Evolutionary conservation across 2,797 vertebrate genomes (phyloP), one percentile per base, ranked within the genome.

Genomic region (Melanotaenia parkinsoni): DNA sequence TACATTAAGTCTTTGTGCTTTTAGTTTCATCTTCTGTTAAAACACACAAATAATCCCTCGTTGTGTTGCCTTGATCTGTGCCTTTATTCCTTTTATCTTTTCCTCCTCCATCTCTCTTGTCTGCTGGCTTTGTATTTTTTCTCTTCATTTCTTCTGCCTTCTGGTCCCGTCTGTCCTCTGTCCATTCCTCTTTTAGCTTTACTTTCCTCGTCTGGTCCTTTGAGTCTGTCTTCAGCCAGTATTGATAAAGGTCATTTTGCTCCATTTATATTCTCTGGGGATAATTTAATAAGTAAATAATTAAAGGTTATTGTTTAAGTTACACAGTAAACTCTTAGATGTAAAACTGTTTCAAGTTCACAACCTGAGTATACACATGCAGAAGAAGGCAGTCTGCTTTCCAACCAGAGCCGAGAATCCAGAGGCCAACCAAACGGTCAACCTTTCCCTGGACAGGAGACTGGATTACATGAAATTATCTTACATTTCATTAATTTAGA

Each of bases 21-120:
- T 72, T 47, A 9, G 8, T 65, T 69, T 73, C n/a, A 69, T 71
- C 57, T 69, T 70, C 16, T 20, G 18, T 45, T 18, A 7, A 45
- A 9, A 64, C 54, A 64, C 26, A 62, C 67, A 71, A 24, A 63
- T 18, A 22, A 45, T 14, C 22, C 50, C 64, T 63, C 61, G 14
- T 22, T 56, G 72, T 70, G 61, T 66, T 47, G 26, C 67, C 57
- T 30, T 76, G 60, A 61, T 80, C 73, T 24, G 58, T 63, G 53
- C 32, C 60, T 58, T 2, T 22, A 50, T 16, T 67, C 20, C 58
- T 81, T 87, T 82, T 63, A 81, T 82, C 70, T 64, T 66, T 67
- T 71, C 72, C 57, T 79, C 58, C 80, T 79, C 45, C n/a, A 40
- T 83, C 63, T 67, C 59, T 81, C 75, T 69, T 51, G 76, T 67